Evolutionary conservation across 2,113 vertebrate genomes (phyloP), one percentile per base, ranked within the genome.

Genomic region (Ciconia stormi): DNA sequence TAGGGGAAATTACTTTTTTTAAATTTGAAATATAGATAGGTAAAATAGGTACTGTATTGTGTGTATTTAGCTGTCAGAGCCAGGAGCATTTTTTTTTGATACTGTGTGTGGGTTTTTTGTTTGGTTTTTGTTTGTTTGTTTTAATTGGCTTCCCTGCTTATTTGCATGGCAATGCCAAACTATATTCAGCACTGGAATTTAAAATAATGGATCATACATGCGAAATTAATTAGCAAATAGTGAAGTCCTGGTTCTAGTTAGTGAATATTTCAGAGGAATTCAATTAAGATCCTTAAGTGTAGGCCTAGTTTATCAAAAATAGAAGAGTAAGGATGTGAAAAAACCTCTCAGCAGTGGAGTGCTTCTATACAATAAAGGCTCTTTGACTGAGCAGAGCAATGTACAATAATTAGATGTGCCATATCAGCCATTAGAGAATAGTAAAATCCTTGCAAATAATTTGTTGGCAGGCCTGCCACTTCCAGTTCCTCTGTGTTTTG

Each of bases 251-350:
- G 22, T 95, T 97, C 92, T 94, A 66, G 95, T 94, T 95, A 95
- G 76, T 95, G 92, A 97, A 94, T 97, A 96, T 97, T 97, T 97
- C 90, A 97, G 90, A 86, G 74, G 61, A n/a, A 91, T 80, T 95
- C 25, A 50, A 82, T 97, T 97, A 94, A 95, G 69, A 89, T 93
- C 96, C 82, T 73, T 91, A 86, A 92, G 40, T 87, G 49, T 90
- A 50, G 67, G 87, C 16, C 32, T 89, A 87, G 52, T 79, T 95
- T 94, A 95, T 98, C 83, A 96, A 97, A 95, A 92, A 95, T 97
- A 92, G 76, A 96, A 96, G 91, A 95, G 91, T 56, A 83, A 95
- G 90, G 56, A 95, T 76, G 58, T 92, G 89, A 84, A 95, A 95
- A 94, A 88, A 53, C 55, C 72, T 93, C 94, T 97, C 66, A 62